Evolutionary conservation across 1,140 invertebrate genomes (phyloP).

Genomic region (Leucophenga varia): DNA sequence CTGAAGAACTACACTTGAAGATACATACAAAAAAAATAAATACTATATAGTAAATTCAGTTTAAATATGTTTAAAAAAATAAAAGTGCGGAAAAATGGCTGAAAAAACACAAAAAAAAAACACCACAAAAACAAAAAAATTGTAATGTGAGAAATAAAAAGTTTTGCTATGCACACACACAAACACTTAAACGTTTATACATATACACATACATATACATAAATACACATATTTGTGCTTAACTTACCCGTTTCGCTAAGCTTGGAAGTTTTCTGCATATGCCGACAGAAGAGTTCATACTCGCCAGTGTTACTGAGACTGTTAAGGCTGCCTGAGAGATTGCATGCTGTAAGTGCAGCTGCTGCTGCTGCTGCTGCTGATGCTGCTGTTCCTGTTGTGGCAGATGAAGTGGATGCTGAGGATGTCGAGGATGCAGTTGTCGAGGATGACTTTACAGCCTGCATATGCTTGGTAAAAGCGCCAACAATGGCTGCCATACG

Average conservation of each 20-base stretch:
- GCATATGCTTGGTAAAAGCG: conserved; percentile 53
- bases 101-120: too few relatives aligned
- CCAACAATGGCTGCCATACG: conserved; percentile 53
- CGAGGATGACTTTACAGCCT: conserved; percentile 29
- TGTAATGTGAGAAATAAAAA: too few relatives aligned
- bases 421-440: not conserved
- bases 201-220: conserved; percentile 5
- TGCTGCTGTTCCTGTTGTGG: conserved; percentile 1
- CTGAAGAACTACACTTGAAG: too few relatives aligned
- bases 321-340: too few relatives aligned
- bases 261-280: conserved; percentile 46
- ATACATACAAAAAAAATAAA: too few relatives aligned
- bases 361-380: conserved; percentile 4
- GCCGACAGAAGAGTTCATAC: conserved; percentile 44
- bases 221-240: conserved; percentile 4
- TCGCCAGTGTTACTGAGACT: conserved; percentile 30
- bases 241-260: conserved; percentile 45
- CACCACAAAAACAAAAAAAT: too few relatives aligned
- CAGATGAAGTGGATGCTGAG: not conserved
- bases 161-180: too few relatives aligned
- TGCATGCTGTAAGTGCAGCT: conserved; percentile 2
- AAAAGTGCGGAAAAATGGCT: too few relatives aligned
- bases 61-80: too few relatives aligned
- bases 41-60: too few relatives aligned
- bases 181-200: not conserved